Evolutionary conservation across 2,888 invertebrate genomes (phyloP).

Genomic region (Sarcophaga variegata): DNA sequence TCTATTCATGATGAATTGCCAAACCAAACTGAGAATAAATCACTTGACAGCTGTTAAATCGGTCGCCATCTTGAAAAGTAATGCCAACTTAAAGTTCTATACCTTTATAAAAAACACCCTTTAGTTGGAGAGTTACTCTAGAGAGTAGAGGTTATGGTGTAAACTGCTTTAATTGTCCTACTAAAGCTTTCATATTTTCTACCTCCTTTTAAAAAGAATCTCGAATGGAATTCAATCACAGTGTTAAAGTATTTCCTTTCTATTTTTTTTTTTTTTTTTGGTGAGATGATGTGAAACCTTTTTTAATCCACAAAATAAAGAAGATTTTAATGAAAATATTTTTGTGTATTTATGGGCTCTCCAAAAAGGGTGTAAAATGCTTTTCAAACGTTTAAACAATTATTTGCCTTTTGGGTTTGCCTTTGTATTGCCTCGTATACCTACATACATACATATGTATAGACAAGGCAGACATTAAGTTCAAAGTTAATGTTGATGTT

Average conservation of each 20-base stretch:
- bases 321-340: constrained; percentile 30
- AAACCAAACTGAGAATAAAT: no score
- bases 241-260: neutral
- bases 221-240: constrained; percentile 57
- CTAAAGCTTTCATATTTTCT: neutral
- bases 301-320: constrained; percentile 1
- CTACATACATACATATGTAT: no score
- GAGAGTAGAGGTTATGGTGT: constrained; percentile 17
- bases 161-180: neutral
- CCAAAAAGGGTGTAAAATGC: constrained; percentile 11
- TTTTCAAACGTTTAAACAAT: constrained; percentile 40
- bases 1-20: no score
- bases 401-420: neutral
- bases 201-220: constrained; percentile 8
- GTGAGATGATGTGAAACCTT: neutral
- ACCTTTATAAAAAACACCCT: no score
- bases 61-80: no score
- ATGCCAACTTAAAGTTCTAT: no score
- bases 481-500: constrained; percentile 4
- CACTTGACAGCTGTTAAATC: no score
- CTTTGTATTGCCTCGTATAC: neutral
- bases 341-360: neutral
- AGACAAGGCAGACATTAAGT: neutral
- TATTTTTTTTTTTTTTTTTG: neutral
- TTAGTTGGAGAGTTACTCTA: no score